Evolutionary conservation across 2,888 invertebrate species (phyloP), one percentile per base, ranked within the genome.

Genomic region (Athetis lepigone): DNA sequence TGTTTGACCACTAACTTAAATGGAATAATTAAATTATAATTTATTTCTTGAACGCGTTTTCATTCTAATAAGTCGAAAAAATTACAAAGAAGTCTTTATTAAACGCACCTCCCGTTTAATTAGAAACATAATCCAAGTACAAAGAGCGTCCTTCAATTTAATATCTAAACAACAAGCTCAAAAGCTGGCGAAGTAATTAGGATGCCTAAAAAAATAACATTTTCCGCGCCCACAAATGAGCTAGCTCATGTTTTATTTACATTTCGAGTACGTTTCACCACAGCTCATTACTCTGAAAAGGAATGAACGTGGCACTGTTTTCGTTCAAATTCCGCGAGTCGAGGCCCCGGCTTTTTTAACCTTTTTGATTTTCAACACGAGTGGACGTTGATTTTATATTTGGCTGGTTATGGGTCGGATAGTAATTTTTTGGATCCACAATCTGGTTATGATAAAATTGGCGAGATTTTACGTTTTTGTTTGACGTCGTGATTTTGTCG

Each of bases 201-300:
- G 18, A 27, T 45, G 21, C 50, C 46, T 46, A 57, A 63, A 64
- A 52, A 79, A 59, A 47, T 52, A 54, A 51, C 19, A 42, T 74
- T 58, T 65, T 29, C 27, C 52, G 29, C 66, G 33, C 13, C 36
- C 52, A 54, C 50, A 61, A 72, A 66, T 70, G 23, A 67, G 57
- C 40, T 21, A 49, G 58, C 64, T 70, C 64, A 66, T 79, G 73
- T 80, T 73, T 74, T 75, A 70, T 80, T 78, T 63, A 71, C 58
- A 43, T 74, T 62, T 50, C 36, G 18, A 57, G 61, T 80, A 69
- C 62, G 68, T 70, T 76, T 66, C 46, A 13, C 63, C 57, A 49
- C 56, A 64, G 47, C 62, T 74, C 74, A 72, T 80, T 79, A 75
- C 67, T 70, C 71, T 64, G 37, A 52, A 76, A 70, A 59, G 51